Conservation (phyloP, 2,797 vertebrate genomes). For the Sparus aurata region DNA sequence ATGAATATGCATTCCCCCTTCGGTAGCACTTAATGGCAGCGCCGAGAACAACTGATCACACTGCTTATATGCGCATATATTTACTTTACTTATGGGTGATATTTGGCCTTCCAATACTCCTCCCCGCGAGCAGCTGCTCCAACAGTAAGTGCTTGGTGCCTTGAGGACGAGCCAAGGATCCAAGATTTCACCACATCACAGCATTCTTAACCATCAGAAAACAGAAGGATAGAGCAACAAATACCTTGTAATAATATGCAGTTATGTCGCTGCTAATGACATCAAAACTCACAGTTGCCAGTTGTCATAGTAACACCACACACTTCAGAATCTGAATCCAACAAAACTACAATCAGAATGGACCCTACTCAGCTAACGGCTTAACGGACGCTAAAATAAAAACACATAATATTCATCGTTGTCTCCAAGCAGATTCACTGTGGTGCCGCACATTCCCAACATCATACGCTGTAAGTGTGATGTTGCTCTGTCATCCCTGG, state of each 20-base stretch:
- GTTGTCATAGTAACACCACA: background rate
- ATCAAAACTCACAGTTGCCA: background rate
- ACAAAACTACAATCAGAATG: background rate
- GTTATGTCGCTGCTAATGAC: background rate
- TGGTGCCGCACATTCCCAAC: background rate
- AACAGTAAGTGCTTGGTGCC: background rate
- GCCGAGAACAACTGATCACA: background rate
- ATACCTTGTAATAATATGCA: background rate
- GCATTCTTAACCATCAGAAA: background rate
- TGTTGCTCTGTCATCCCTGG: background rate
- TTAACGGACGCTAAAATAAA: too few species aligned
- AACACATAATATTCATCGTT: background rate
- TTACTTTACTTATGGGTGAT: background rate
- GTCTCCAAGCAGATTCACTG: background rate
- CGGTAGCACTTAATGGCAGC: background rate
- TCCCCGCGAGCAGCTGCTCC: background rate
- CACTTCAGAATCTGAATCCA: background rate
- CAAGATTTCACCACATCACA: too few species aligned
- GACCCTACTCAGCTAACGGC: too few species aligned
- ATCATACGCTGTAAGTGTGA: background rate
- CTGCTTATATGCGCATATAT: background rate
- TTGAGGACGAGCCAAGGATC: background rate
- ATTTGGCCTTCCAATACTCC: background rate
- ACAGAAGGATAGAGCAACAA: background rate
- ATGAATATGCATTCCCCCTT: slow-evolving; percentile 12